Percentiles rank a stretch among this genome's conserved stretches.
phyloP scores from a whole-genome alignment of 2,113 vertebrate genomes.

The Dasyprocta punctata region DNA sequence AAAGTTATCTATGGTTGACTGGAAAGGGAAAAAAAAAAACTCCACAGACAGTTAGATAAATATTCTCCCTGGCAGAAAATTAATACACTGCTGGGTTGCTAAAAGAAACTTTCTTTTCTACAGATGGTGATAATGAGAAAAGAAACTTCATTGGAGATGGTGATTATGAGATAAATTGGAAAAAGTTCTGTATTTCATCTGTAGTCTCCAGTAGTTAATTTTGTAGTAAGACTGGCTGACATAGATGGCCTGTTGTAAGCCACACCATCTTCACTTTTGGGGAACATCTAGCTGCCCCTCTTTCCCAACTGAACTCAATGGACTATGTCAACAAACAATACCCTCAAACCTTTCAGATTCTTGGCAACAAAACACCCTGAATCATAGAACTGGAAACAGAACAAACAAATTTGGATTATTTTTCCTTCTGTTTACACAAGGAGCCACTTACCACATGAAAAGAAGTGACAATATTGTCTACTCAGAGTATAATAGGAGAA shows the following conservation, averaged over 20 bases:
- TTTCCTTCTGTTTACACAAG: background rate
- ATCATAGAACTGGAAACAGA: slow-evolving; percentile 34
- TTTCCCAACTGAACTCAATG: background rate
- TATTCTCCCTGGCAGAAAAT: background rate
- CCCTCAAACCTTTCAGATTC: background rate
- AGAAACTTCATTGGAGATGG: background rate
- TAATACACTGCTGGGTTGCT: background rate
- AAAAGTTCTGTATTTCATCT: background rate
- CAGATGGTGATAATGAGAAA: background rate
- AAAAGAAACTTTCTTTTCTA: background rate
- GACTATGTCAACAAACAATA: background rate
- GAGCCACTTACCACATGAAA: background rate
- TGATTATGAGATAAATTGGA: background rate
- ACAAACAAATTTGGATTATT: background rate
- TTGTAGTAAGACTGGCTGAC: background rate
- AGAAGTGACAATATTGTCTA: background rate
- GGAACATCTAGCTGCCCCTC: background rate
- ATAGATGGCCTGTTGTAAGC: background rate
- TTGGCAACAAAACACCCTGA: slow-evolving; percentile 30
- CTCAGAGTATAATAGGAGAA: background rate
- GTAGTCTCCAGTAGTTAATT: background rate
- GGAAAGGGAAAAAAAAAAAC: background rate
- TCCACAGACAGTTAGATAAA: background rate
- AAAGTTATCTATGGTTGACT: background rate
- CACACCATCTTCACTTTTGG: background rate